Base-by-base conservation (phyloP, 2,113 vertebrate genomes). In the Pomatostomus ruficeps region DNA sequence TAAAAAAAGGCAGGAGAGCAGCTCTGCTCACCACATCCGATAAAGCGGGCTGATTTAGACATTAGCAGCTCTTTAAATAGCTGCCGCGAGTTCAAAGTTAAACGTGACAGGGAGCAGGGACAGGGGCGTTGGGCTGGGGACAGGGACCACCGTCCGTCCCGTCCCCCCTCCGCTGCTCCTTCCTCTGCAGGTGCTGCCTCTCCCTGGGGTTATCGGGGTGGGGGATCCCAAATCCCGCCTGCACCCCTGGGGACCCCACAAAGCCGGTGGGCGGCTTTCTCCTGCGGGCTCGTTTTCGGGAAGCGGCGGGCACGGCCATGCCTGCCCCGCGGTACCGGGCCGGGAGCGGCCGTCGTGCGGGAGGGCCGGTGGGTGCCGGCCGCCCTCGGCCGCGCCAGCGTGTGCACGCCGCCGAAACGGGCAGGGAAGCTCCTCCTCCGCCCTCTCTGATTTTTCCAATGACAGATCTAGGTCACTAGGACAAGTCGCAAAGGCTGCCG, bases 391-490 rank as follows among this genome's bases (percentile, higher is more conserved):
- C 51, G 48, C 24, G 11, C 51, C 68, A 49, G 84, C 9, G 6
- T 38, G 62, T 12, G 35, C 94, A 83, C 46, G 51, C 91, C 58
- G 88, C 91, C 93, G 13, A 87, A 91, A 91, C 40, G 89, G 94
- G 84, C 91, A 76, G 74, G 85, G 89, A 95, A 85, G 91, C 93
- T 96, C 95, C 88, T 96, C 93, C 94, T 84, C 94, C 93, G 1
- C 81, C 94, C 83, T 95, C 87, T 72, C 94, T 93, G 92, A 95
- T 96, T 95, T 96, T 96, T 85, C 96, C 94, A 96, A 91, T 95
- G 94, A 96, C 96, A 97, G 96, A 97, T 95, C 93, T 97, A 96
- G 96, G 96, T 97, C 95, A 97, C 96, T 96, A 91, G 96, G 95
- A 94, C 97, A 97, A 88, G 71, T 79, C 73, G 82, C 59, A 87